Percentiles rank a stretch among this genome's conserved stretches.
phyloP scores from a whole-genome alignment of 2,888 invertebrate species.

The Polydrusus tereticollis region DNA sequence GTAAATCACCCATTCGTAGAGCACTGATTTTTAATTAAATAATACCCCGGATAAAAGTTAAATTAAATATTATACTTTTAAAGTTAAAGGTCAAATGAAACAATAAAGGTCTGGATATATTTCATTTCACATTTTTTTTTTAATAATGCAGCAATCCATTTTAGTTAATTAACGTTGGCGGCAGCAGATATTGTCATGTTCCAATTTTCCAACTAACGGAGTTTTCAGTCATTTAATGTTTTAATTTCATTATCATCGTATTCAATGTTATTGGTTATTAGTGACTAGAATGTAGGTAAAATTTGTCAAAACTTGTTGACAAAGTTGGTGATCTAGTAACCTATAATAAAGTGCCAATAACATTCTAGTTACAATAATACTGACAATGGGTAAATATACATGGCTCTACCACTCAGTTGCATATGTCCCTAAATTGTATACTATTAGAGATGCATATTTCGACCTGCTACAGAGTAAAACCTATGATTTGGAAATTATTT shows the following conservation, averaged over 20 bases:
- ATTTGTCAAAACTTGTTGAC: no score
- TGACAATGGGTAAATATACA: no score
- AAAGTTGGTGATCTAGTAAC: no score
- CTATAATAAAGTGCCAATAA: no score
- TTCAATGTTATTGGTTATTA: neutral
- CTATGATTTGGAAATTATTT: no score
- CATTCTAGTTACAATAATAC: no score
- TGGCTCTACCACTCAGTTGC: no score
- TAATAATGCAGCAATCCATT: neutral
- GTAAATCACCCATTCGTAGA: neutral
- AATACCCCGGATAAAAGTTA: neutral
- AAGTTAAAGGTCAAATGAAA: neutral
- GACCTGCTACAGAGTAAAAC: no score
- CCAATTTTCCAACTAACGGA: neutral
- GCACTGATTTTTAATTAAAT: neutral
- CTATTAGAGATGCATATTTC: no score
- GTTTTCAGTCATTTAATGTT: neutral
- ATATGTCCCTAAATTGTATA: no score
- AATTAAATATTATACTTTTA: neutral
- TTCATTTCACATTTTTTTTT: neutral
- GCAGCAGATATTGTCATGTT: neutral
- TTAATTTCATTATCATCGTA: neutral
- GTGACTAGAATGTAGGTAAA: no score
- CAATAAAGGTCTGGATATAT: neutral
- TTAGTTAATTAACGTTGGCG: neutral